These are phyloP conservation scores for Arenicola marina DNA, from an alignment of 2,888 invertebrate genomes.

Conservation along the genomic window DNA sequence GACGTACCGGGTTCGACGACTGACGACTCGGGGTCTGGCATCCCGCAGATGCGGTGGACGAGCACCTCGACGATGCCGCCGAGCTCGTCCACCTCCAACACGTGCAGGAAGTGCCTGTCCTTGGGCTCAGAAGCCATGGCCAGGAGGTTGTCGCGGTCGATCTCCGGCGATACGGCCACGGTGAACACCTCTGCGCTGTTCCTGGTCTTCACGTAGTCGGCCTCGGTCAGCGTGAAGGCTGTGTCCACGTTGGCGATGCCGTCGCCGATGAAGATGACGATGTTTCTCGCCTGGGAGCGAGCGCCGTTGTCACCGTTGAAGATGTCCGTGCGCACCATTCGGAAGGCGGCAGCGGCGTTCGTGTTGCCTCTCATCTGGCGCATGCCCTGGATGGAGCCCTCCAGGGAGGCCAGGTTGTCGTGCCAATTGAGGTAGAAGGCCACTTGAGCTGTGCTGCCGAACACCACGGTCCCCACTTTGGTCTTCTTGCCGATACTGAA, in stretches of 20 bases:
- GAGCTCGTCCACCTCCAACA: constrained; percentile 6
- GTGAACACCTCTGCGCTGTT: constrained; percentile 25
- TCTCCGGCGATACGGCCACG: constrained; percentile 6
- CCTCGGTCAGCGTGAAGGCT: constrained; percentile 43
- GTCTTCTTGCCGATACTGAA: not conserved
- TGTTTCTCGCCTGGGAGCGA: constrained; percentile 38
- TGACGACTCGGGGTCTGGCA: constrained; percentile 16
- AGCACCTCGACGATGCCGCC: constrained; percentile 1
- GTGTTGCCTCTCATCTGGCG: constrained; percentile 38
- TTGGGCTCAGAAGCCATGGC: constrained; percentile 7
- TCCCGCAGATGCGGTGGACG: constrained; percentile 10
- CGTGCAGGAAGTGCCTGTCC: constrained; percentile 9
- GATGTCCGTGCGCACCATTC: constrained; percentile 37
- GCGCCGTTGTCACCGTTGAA: constrained; percentile 44
- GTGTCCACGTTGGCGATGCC: constrained; percentile 49
- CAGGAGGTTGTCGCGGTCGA: constrained; percentile 10
- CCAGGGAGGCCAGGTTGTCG: too few species aligned
- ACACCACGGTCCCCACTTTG: not conserved
- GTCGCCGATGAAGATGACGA: constrained; percentile 47
- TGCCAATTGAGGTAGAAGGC: not conserved
- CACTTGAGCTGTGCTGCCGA: not conserved
- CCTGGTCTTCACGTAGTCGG: constrained; percentile 46
- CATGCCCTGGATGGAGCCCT: not conserved
- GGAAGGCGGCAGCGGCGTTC: constrained; percentile 44
- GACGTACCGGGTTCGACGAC: not conserved